Conservation (phyloP, 2,888 invertebrate species). For the Patella caerulea region DNA sequence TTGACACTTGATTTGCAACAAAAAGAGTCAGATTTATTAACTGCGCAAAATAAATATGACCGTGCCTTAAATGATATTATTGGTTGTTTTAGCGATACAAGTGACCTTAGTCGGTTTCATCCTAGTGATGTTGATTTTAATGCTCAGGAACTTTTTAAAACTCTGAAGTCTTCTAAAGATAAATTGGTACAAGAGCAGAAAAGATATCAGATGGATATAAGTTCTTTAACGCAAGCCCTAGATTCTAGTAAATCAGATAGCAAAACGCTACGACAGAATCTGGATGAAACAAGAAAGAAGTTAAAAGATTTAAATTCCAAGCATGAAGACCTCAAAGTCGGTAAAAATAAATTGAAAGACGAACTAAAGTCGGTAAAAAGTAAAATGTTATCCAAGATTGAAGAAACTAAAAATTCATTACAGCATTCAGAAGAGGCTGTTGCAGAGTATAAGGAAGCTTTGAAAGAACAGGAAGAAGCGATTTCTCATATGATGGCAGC, state of each 20-base stretch:
- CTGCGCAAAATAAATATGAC: background rate
- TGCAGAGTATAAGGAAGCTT: background rate
- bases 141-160: background rate
- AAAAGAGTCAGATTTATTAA: background rate
- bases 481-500: no score
- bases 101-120: background rate
- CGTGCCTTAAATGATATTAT: background rate
- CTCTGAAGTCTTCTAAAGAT: background rate
- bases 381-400: conserved; percentile 7
- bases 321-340: conserved; percentile 19
- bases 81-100: background rate
- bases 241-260: conserved; percentile 26
- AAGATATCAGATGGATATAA: background rate
- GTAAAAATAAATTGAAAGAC: conserved; percentile 19
- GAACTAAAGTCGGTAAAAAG: conserved; percentile 15
- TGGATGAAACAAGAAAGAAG: conserved; percentile 29
- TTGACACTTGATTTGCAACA: conserved; percentile 9
- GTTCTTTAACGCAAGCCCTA: background rate
- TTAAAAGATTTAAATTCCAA: conserved; percentile 29
- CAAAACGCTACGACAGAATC: no score
- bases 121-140: background rate
- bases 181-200: conserved; percentile 14
- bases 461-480: conserved; percentile 3
- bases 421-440: background rate
- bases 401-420: background rate